These are phyloP conservation scores for Halictus rubicundus DNA, from an alignment of 1,140 invertebrate genomes.

Conservation along the genomic window DNA sequence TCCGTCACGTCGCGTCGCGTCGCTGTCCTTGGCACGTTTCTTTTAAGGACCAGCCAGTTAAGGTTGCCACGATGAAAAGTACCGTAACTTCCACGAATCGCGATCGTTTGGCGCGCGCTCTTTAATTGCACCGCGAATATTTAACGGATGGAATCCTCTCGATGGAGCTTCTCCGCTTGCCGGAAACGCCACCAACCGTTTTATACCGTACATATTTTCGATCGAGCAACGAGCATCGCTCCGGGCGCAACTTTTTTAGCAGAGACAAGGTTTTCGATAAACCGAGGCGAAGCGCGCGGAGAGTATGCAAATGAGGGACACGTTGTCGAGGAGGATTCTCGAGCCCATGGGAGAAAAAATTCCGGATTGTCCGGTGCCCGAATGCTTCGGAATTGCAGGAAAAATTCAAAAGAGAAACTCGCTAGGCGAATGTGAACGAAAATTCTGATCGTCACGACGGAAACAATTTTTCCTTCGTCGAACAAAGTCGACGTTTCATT, in stretches of 20 bases:
- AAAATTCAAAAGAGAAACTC: no score
- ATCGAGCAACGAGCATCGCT: neutral
- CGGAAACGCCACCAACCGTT: no score
- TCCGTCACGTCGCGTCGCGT: neutral
- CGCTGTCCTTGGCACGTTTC: constrained; percentile 63
- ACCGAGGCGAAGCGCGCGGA: neutral
- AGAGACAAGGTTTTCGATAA: neutral
- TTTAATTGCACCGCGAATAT: constrained; percentile 27
- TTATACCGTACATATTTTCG: neutral
- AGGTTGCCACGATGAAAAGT: constrained; percentile 35
- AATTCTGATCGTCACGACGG: neutral
- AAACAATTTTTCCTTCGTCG: no score
- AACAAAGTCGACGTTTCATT: no score
- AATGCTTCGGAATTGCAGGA: no score
- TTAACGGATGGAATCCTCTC: neutral
- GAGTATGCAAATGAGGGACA: constrained; percentile 26
- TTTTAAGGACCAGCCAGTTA: constrained; percentile 59
- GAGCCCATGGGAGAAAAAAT: neutral
- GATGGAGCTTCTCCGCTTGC: no score
- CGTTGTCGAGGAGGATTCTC: neutral
- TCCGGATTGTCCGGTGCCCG: no score
- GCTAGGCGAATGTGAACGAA: no score
- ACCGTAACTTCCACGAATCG: constrained; percentile 61
- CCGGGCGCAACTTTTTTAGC: neutral
- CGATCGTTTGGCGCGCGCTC: constrained; percentile 14